These are phyloP conservation scores for Euproctis similis DNA, from an alignment of 2,888 invertebrate genomes.

Conservation along the genomic window DNA sequence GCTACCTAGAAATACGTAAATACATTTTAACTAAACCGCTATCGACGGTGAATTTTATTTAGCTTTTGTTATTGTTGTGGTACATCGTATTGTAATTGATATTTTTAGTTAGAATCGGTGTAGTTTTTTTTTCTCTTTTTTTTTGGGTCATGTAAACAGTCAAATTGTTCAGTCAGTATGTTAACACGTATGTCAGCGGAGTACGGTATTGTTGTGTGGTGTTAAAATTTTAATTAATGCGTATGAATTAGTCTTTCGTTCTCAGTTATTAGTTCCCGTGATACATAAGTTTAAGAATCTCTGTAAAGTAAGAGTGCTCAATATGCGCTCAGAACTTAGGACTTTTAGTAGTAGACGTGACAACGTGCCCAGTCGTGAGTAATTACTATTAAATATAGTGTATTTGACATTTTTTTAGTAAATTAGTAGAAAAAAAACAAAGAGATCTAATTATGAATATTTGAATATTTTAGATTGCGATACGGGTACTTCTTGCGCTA, in stretches of 20 bases:
- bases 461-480: slow-evolving; percentile 70
- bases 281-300: slow-evolving; percentile 24
- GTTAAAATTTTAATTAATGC: slow-evolving; percentile 47
- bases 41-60: slow-evolving; percentile 50
- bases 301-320: slow-evolving; percentile 23
- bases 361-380: slow-evolving; percentile 68
- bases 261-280: too few species aligned
- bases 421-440: slow-evolving; percentile 19
- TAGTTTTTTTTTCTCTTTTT: too few species aligned
- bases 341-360: slow-evolving; percentile 59
- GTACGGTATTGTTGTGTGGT: slow-evolving; percentile 55
- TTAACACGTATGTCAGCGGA: slow-evolving; percentile 60
- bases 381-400: too few species aligned
- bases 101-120: slow-evolving; percentile 70
- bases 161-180: slow-evolving; percentile 60
- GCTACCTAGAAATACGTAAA: slow-evolving; percentile 82
- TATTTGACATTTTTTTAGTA: slow-evolving; percentile 13
- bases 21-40: slow-evolving; percentile 61
- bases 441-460: slow-evolving; percentile 39
- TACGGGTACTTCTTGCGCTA: slow-evolving; percentile 71
- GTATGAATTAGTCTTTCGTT: slow-evolving; percentile 33
- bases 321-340: slow-evolving; percentile 58
- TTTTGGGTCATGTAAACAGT: slow-evolving; percentile 73
- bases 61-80: slow-evolving; percentile 59
- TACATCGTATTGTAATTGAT: slow-evolving; percentile 69